Evolutionary conservation across 2,113 vertebrate species (phyloP), one percentile per base, ranked within the genome.

Genomic region (Clarias macrocephalus): DNA sequence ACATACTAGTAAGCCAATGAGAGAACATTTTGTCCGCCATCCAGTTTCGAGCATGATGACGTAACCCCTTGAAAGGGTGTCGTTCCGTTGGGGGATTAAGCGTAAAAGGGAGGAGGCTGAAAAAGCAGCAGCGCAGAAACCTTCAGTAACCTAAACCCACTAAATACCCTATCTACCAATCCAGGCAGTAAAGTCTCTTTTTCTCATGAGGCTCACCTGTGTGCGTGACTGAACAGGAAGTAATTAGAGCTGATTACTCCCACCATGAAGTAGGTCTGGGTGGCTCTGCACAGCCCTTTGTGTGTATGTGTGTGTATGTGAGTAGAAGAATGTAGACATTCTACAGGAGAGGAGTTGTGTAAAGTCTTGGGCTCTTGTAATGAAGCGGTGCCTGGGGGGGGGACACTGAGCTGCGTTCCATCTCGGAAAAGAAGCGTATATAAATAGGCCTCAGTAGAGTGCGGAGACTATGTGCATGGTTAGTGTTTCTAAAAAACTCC

Each of bases 1-100:
- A 92, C 93, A 93, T 93, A 93, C 94, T 93, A 94, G 94, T 95
- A 91, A 95, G 91, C 80, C 88, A 76, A 87, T 91, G 91, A 92
- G 91, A 91, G 91, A 86, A 89, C 90, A 83, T 91, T 95, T 93
- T 92, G 90, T 93, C 90, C 91, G 91, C 89, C 90, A 81, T 63
- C 88, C 92, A 91, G 88, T 21, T 89, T 89, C 84, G 72, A 87
- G 84, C 92, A 91, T 91, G 94, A 83, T 84, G 65, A 84, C 37
- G 54, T 73, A 72, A 92, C 93, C 92, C 91, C 52, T 42, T 89
- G 87, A 91, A 94, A 91, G 60, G 37, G 25, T 16, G 82, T 86
- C 37, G 72, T 85, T 83, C 65, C 80, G n/a, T 66, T 54, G 65
- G n/a, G 28, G 85, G 85, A 86, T 82, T 81, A 81, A 85, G 57